Percentiles rank a stretch among this genome's conserved stretches.
These are phyloP conservation scores for Taphrorychus bicolor DNA, from an alignment of 2,888 invertebrate genomes.

Conservation along the genomic window DNA sequence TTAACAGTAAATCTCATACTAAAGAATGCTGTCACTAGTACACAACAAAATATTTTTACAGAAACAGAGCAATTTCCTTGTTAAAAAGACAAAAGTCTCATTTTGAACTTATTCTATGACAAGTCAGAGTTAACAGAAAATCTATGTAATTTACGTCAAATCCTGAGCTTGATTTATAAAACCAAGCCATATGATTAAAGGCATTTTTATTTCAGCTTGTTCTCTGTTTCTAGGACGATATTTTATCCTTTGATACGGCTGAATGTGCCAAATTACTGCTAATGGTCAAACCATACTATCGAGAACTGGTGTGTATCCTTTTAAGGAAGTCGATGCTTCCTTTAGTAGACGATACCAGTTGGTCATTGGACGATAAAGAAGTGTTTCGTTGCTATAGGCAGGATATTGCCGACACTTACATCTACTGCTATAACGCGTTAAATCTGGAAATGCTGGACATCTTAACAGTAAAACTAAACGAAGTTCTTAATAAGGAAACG, in stretches of 20 bases:
- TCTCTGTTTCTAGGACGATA: slow-evolving; percentile 65
- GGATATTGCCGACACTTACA: slow-evolving; percentile 60
- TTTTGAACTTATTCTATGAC: too few species aligned
- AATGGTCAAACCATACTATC: slow-evolving; percentile 78
- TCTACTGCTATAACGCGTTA: slow-evolving; percentile 87
- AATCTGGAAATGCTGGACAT: slow-evolving; percentile 75
- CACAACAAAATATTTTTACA: too few species aligned
- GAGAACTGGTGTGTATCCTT: slow-evolving; percentile 76
- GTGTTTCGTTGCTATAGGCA: slow-evolving; percentile 73
- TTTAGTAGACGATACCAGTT: slow-evolving; percentile 60
- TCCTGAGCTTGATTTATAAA: too few species aligned
- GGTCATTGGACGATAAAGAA: slow-evolving; percentile 83
- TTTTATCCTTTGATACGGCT: slow-evolving; percentile 62
- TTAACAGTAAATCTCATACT: too few species aligned
- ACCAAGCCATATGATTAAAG: too few species aligned
- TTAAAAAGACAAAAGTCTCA: too few species aligned
- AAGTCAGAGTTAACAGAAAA: too few species aligned
- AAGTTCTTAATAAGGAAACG: slow-evolving; percentile 60
- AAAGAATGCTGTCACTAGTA: too few species aligned
- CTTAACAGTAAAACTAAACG: slow-evolving; percentile 70
- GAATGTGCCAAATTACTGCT: slow-evolving; percentile 62
- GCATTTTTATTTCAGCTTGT: neutral
- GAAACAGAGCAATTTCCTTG: too few species aligned
- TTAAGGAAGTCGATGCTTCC: slow-evolving; percentile 83
- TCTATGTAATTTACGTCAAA: too few species aligned